phyloP scores from a whole-genome alignment of 2,888 invertebrate species.

The Drosophila subquinaria region DNA sequence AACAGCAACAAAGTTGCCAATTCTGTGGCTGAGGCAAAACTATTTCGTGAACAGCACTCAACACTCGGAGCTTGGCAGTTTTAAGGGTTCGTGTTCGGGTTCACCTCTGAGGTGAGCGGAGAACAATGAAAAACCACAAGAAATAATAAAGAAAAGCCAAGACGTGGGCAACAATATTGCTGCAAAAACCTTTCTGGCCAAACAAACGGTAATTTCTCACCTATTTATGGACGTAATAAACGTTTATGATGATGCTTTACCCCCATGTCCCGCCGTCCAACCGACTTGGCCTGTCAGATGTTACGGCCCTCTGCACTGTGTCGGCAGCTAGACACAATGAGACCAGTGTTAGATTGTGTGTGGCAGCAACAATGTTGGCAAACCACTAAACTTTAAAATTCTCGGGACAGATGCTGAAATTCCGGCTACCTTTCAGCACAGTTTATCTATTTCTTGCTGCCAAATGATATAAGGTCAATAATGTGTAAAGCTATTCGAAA shows the following conservation, averaged over 20 bases:
- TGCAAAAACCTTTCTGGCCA: constrained; percentile 54
- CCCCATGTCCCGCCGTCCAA: constrained; percentile 9
- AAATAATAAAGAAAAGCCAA: constrained; percentile 65
- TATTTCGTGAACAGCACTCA: constrained; percentile 47
- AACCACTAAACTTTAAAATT: constrained; percentile 57
- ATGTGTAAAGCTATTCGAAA: constrained; percentile 4
- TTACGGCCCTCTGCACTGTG: constrained; percentile 6
- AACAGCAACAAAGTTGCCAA: constrained; percentile 53
- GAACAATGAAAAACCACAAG: constrained; percentile 38
- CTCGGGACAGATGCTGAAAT: constrained; percentile 26
- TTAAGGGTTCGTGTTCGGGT: constrained; percentile 28
- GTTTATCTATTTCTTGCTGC: constrained; percentile 7
- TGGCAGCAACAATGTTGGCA: constrained; percentile 61
- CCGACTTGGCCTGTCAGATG: constrained; percentile 17
- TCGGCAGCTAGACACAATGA: constrained; percentile 35
- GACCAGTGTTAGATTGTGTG: constrained; percentile 44
- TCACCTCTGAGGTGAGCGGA: constrained; percentile 25
- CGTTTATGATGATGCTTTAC: constrained; percentile 77
- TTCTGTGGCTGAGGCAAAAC: constrained; percentile 51
- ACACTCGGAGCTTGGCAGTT: constrained; percentile 24
- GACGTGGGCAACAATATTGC: constrained; percentile 76
- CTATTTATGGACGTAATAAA: constrained; percentile 80
- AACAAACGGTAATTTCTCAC: constrained; percentile 79
- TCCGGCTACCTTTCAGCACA: constrained; percentile 4
- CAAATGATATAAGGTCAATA: constrained; percentile 42